These are phyloP conservation scores for Rhogogaster chlorosoma DNA, from an alignment of 2,888 invertebrate species.

Conservation along the genomic window DNA sequence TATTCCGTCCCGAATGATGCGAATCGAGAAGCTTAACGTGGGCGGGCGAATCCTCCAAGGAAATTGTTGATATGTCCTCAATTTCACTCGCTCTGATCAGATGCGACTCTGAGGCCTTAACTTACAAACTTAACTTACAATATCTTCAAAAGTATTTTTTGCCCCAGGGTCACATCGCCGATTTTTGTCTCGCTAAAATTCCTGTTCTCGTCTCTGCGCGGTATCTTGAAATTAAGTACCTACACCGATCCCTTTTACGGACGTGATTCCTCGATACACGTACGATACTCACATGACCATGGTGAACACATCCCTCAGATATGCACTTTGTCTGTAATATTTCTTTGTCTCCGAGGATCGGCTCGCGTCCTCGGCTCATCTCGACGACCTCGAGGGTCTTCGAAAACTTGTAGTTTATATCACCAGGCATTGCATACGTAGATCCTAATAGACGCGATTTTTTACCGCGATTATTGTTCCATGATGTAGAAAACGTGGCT, in stretches of 20 bases:
- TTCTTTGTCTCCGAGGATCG: conserved; percentile 16
- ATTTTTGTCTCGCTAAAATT: not conserved
- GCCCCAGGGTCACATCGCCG: conserved; percentile 20
- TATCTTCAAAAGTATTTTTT: not conserved
- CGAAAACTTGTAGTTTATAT: not conserved
- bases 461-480: not conserved
- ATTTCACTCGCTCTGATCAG: not conserved
- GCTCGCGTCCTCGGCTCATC: conserved; percentile 23
- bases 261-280: not conserved
- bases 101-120: not conserved
- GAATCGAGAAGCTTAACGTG: not conserved
- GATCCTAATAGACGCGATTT: conserved; percentile 17
- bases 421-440: not conserved
- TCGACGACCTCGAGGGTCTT: conserved; percentile 26
- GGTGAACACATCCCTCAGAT: conserved; percentile 23
- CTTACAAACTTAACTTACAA: not conserved
- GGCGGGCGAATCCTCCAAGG: not conserved
- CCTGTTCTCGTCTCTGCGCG: not conserved
- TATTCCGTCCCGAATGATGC: not conserved
- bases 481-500: not conserved
- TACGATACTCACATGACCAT: not conserved
- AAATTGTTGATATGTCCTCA: not conserved
- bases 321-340: not conserved
- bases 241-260: not conserved
- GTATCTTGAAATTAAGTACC: not conserved